Conservation (phyloP, 2,113 vertebrate species). For the Pterocles gutturalis region DNA sequence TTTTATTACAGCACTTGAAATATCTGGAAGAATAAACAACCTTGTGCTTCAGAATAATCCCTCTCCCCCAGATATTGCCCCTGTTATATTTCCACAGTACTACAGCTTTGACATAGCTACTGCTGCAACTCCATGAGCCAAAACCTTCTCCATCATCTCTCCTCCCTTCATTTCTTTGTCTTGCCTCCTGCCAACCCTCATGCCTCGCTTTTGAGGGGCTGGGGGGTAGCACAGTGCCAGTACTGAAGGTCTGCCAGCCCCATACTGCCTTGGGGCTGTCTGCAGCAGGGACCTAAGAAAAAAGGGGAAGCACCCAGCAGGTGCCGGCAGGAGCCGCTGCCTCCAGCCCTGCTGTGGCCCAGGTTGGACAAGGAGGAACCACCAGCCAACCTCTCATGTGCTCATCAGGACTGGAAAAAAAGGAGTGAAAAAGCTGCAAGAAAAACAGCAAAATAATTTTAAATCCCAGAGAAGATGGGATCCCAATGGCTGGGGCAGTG, state of each 20-base stretch:
- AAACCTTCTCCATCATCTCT: not conserved
- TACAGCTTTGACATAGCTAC: fast-evolving
- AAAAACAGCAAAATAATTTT: not conserved
- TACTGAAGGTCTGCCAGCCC: too few species aligned
- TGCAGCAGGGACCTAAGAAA: not conserved
- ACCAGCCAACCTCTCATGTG: fast-evolving
- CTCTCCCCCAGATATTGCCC: not conserved
- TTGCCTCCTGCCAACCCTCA: not conserved
- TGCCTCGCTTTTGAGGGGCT: fast-evolving
- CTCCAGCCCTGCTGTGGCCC: fast-evolving
- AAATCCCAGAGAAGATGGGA: not conserved
- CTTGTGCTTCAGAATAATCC: not conserved
- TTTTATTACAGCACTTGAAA: not conserved
- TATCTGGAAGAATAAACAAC: not conserved
- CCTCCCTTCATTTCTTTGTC: not conserved
- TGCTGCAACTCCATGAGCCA: fast-evolving
- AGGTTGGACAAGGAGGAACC: fast-evolving
- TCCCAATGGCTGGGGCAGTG: not conserved
- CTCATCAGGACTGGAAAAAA: not conserved
- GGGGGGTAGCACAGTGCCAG: fast-evolving
- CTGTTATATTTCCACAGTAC: not conserved
- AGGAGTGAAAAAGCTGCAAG: not conserved
- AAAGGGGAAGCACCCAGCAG: too few species aligned
- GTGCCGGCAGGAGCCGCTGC: fast-evolving
- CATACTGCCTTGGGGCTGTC: fast-evolving